Percentiles rank a stretch among this genome's conserved stretches.
Conservation (phyloP, 2,797 vertebrate species). For the Delichon dasypus region DNA sequence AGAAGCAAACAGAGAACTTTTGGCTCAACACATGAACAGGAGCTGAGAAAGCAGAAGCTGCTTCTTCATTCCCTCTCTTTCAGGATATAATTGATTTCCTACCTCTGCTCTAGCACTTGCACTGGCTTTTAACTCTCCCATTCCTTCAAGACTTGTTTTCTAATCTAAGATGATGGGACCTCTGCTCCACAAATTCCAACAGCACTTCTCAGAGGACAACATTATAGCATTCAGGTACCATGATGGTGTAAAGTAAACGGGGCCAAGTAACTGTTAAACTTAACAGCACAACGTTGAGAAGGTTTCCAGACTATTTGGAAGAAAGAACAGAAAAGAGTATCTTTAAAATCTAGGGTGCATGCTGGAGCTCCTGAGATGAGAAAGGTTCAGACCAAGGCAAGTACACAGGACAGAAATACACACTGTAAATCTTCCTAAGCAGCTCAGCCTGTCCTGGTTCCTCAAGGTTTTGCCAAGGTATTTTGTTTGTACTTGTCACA, state of each 20-base stretch:
- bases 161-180: constrained; percentile 29
- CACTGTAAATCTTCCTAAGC: constrained; percentile 66
- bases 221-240: background rate
- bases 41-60: constrained; percentile 38
- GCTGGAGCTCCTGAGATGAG: background rate
- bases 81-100: constrained; percentile 21
- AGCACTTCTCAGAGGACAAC: constrained; percentile 2
- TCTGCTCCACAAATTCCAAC: constrained; percentile 46
- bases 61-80: constrained; percentile 2
- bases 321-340: background rate
- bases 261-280: background rate
- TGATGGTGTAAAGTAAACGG: background rate
- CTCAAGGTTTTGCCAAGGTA: constrained; percentile 67
- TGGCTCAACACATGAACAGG: background rate
- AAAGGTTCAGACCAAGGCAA: constrained; percentile 47
- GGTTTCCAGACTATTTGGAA: background rate
- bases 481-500: constrained; percentile 63
- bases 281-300: background rate
- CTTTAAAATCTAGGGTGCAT: background rate
- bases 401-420: constrained; percentile 61
- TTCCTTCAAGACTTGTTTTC: constrained; percentile 43
- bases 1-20: constrained; percentile 20
- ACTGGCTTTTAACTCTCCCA: constrained; percentile 35
- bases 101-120: background rate
- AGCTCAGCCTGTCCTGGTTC: constrained; percentile 66